These are phyloP conservation scores for Neosilurus hyrtlii DNA, from an alignment of 2,797 vertebrate genomes.

Conservation along the genomic window DNA sequence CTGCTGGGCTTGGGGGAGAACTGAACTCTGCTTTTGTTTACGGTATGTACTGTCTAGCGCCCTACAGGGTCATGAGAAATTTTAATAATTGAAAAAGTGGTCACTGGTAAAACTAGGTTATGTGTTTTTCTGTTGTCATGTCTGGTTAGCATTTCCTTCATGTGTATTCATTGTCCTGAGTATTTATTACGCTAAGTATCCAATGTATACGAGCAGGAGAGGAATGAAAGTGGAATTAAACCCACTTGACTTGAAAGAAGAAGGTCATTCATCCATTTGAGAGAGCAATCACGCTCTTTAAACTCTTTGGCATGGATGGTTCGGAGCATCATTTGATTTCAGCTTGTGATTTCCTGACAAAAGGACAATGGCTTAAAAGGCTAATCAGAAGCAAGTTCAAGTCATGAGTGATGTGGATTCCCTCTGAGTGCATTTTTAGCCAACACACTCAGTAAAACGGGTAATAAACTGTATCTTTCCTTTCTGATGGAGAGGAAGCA, in stretches of 20 bases:
- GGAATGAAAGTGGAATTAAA: slow-evolving; percentile 2
- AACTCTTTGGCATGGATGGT: slow-evolving; percentile 1
- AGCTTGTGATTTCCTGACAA: not conserved
- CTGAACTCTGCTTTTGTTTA: not conserved
- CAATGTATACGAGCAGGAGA: not conserved
- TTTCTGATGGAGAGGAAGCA: not conserved
- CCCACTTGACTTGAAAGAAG: not conserved
- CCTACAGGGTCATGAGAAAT: not conserved
- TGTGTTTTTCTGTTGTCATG: not conserved
- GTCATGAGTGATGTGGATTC: not conserved
- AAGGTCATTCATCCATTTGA: slow-evolving; percentile 2
- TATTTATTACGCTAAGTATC: not conserved
- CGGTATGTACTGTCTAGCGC: not conserved
- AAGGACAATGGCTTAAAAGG: not conserved
- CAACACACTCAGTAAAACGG: no score
- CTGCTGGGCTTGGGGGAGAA: no score
- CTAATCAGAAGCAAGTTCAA: not conserved
- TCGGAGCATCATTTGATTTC: not conserved
- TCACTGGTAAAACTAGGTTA: not conserved
- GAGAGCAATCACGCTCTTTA: slow-evolving; percentile 7
- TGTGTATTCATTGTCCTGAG: not conserved
- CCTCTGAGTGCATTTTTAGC: not conserved
- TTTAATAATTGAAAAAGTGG: not conserved
- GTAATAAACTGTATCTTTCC: not conserved
- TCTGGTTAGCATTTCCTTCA: not conserved